phyloP scores from a whole-genome alignment of 2,797 vertebrate genomes.

The Bradypus variegatus region DNA sequence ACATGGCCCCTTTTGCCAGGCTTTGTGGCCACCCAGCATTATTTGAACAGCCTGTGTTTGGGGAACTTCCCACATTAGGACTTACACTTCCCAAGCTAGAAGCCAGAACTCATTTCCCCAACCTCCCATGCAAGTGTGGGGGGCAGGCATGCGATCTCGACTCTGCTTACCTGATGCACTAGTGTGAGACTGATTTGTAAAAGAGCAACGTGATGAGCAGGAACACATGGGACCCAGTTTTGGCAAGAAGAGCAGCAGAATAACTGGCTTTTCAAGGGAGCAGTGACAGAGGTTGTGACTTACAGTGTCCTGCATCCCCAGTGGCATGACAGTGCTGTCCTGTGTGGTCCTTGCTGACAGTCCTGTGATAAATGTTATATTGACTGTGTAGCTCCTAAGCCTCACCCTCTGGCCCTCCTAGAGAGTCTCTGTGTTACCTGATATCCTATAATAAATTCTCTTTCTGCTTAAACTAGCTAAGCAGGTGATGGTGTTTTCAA shows the following conservation, averaged over 20 bases:
- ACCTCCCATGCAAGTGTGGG: neutral
- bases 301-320: neutral
- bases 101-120: neutral
- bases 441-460: slow-evolving; percentile 21
- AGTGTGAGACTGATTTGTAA: neutral
- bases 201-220: neutral
- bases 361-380: no score
- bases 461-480: slow-evolving; percentile 37
- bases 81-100: neutral
- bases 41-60: neutral
- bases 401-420: neutral
- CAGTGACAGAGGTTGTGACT: neutral
- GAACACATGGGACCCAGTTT: neutral
- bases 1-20: neutral
- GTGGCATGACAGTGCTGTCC: neutral
- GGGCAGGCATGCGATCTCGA: neutral
- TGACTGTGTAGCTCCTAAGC: neutral
- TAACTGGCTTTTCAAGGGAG: neutral
- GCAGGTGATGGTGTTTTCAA: slow-evolving; percentile 45
- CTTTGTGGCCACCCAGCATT: neutral
- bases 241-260: neutral
- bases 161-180: no score
- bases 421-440: neutral
- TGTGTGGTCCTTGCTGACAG: neutral
- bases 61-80: neutral